Percentiles rank a stretch among this genome's conserved stretches.
Evolutionary conservation across 1,140 invertebrate genomes (phyloP).

Genomic region (Agrypnia vestita): DNA sequence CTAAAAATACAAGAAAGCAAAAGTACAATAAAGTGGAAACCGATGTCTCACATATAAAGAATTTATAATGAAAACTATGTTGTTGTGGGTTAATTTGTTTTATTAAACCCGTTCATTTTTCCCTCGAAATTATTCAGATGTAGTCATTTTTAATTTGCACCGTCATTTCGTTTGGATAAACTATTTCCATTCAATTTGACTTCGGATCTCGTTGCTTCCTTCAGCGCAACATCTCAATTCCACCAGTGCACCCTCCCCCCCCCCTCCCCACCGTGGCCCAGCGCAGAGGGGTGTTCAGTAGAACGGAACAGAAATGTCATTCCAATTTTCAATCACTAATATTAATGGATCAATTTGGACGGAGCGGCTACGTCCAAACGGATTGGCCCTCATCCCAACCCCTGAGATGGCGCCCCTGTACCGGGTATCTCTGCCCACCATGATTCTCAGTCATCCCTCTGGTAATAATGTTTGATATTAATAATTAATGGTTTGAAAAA

Average conservation of each 20-base stretch:
- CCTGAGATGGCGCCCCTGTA: conserved; percentile 14
- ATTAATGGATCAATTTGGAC: conserved; percentile 55
- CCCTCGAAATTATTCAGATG: no score
- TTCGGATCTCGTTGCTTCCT: conserved; percentile 2
- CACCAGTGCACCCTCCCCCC: neutral
- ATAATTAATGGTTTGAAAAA: no score
- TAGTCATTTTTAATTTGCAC: no score
- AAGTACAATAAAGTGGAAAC: no score
- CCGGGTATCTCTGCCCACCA: neutral
- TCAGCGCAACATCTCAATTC: conserved; percentile 35
- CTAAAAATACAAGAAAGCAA: no score
- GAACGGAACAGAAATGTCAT: conserved; percentile 47
- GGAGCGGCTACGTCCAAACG: conserved; percentile 17
- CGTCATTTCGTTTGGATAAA: no score
- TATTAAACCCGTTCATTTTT: no score
- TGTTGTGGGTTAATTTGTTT: no score
- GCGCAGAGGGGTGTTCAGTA: conserved; percentile 8
- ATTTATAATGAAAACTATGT: no score
- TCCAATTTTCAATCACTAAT: conserved; percentile 54
- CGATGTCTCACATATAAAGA: no score
- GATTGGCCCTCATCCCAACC: conserved; percentile 25
- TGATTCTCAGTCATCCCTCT: neutral
- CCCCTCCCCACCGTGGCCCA: neutral
- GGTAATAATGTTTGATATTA: no score
- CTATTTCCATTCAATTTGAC: no score